A percentile compares a stretch with the other conserved stretches of the same genome.
Evolutionary conservation across 92 coral and sea anemone species (phyloP).

Genomic region (Palythoa grandiflora): DNA sequence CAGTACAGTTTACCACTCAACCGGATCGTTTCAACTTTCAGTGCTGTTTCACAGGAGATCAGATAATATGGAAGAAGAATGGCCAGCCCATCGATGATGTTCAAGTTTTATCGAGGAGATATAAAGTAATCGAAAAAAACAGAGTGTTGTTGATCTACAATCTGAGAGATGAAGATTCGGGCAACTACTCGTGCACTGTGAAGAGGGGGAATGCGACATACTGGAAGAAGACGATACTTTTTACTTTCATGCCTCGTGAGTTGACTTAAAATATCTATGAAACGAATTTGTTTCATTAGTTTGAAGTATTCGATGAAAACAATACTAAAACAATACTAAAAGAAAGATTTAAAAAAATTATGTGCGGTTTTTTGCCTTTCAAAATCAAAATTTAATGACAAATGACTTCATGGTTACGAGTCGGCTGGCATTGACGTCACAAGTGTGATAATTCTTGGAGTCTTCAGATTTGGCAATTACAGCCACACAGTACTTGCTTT

Average conservation of each 20-base stretch:
- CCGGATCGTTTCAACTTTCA: slow-evolving; percentile 5
- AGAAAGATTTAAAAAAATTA: too few species aligned
- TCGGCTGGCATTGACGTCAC: too few species aligned
- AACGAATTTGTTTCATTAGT: background rate
- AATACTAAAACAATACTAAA: background rate
- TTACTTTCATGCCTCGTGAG: slow-evolving; percentile 10
- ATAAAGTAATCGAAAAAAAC: background rate
- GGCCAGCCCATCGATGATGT: background rate
- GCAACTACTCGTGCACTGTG: slow-evolving; percentile 40
- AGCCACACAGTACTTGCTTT: too few species aligned
- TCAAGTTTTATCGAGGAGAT: background rate
- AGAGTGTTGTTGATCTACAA: background rate
- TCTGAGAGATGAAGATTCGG: slow-evolving; percentile 19
- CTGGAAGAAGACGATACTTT: slow-evolving; percentile 5
- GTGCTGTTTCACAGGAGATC: slow-evolving; percentile 33
- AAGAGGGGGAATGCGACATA: background rate
- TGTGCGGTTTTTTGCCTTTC: too few species aligned
- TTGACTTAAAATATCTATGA: background rate
- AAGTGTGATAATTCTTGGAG: too few species aligned
- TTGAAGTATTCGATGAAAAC: background rate
- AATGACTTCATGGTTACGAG: too few species aligned
- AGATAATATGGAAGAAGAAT: slow-evolving; percentile 18
- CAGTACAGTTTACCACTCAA: background rate
- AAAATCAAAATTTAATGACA: too few species aligned
- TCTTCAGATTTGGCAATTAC: too few species aligned